These are phyloP conservation scores for Chloroceryle inda DNA, from an alignment of 2,797 vertebrate genomes.

Conservation along the genomic window DNA sequence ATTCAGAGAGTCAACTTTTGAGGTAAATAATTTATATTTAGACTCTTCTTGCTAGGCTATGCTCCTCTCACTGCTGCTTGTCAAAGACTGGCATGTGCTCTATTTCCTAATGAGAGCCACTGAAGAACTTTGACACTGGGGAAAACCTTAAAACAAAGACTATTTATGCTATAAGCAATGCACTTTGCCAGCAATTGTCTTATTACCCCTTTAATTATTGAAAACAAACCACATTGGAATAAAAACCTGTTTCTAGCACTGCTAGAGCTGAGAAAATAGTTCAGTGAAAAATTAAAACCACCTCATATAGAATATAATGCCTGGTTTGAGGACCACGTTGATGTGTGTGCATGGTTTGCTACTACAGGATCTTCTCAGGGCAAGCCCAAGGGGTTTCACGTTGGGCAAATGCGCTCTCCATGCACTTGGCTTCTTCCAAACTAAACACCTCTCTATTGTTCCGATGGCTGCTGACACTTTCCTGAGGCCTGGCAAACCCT, in stretches of 20 bases:
- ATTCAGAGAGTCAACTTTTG: background rate
- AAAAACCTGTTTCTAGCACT: background rate
- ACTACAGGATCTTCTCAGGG: rapidly evolving
- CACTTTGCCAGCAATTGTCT: conserved; percentile 28
- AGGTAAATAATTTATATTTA: conserved; percentile 20
- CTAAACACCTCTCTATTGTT: background rate
- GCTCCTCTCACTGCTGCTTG: background rate
- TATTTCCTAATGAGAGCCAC: conserved; percentile 4
- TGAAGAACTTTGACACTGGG: background rate
- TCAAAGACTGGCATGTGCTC: background rate
- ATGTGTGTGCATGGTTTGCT: too few species aligned
- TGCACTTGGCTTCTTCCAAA: rapidly evolving
- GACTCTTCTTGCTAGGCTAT: background rate
- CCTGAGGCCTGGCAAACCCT: rapidly evolving
- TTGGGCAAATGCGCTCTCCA: background rate
- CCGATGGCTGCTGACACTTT: rapidly evolving
- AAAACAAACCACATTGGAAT: conserved; percentile 49
- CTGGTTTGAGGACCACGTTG: background rate
- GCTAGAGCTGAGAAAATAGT: background rate
- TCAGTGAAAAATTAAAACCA: background rate
- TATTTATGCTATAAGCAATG: background rate
- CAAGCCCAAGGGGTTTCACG: rapidly evolving
- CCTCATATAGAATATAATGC: rapidly evolving
- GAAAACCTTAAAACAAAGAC: conserved; percentile 39
- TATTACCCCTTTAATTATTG: conserved; percentile 23